Percentiles rank a stretch among this genome's conserved stretches.
Conservation (phyloP, 2,888 invertebrate species). For the Carterocephalus palaemon region DNA sequence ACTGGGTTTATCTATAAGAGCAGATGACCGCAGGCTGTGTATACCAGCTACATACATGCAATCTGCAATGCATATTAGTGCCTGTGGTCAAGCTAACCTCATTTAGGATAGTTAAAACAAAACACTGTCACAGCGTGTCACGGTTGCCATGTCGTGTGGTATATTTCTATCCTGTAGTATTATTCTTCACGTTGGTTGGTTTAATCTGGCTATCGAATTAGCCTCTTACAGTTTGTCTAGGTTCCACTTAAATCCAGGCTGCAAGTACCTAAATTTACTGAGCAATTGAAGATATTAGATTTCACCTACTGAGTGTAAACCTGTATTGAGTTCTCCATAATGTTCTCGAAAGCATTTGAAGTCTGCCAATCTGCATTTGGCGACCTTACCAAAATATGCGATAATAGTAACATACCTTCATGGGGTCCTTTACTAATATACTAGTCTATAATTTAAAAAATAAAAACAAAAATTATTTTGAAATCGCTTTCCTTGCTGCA, state of each 20-base stretch:
- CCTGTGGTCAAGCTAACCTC: conserved; percentile 1
- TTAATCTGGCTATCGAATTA: no score
- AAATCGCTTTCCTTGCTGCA: conserved; percentile 4
- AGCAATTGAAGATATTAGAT: no score
- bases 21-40: neutral
- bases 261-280: no score
- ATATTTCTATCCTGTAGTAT: no score
- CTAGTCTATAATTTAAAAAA: conserved; percentile 7
- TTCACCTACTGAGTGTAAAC: no score
- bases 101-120: conserved; percentile 1
- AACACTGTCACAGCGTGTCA: conserved; percentile 1
- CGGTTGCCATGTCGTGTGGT: conserved; percentile 7
- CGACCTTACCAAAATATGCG: no score
- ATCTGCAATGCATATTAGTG: conserved; percentile 5
- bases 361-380: no score
- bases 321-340: no score
- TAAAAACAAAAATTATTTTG: conserved; percentile 3
- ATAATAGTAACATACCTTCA: neutral
- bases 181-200: no score
- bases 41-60: neutral
- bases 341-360: no score
- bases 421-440: neutral
- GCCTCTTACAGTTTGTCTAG: no score
- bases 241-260: no score
- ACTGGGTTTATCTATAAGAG: neutral